Evolutionary conservation across 2,888 invertebrate genomes (phyloP).

Genomic region (Mallateleia sp.): DNA sequence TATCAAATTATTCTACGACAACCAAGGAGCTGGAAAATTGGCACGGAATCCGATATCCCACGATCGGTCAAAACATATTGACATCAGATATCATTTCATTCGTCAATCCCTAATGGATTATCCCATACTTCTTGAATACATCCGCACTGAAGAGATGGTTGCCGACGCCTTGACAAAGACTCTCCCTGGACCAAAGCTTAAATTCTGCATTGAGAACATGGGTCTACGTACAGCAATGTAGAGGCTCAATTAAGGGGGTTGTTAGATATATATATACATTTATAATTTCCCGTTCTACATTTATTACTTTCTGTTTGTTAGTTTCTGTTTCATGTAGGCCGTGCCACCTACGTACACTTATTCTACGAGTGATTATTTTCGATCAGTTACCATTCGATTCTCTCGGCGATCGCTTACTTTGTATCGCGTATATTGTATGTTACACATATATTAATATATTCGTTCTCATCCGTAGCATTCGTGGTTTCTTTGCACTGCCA

Average conservation of each 20-base stretch:
- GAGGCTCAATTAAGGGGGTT: constrained; percentile 64
- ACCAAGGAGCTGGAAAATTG: constrained; percentile 63
- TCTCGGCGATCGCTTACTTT: no score
- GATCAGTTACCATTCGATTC: no score
- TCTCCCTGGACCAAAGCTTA: constrained; percentile 30
- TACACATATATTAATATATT: no score
- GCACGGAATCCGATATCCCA: constrained; percentile 69
- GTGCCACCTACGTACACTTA: no score
- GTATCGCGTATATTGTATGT: no score
- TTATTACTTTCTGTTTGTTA: no score
- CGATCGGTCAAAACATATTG: constrained; percentile 67
- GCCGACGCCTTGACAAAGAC: constrained; percentile 68
- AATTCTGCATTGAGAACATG: constrained; percentile 31
- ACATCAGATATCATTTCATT: constrained; percentile 66
- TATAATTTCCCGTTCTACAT: no score
- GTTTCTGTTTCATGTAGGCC: no score
- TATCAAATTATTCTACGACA: constrained; percentile 54
- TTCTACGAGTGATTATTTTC: no score
- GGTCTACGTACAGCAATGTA: constrained; percentile 21
- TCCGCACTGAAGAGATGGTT: constrained; percentile 57
- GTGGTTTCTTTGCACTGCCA: no score
- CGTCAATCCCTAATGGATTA: constrained; percentile 39
- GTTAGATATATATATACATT: constrained; percentile 48
- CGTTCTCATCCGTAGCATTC: no score
- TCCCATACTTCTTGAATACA: constrained; percentile 30